Percentiles rank a stretch among this genome's conserved stretches.
These are phyloP conservation scores for Eulemur coronatus DNA, from an alignment of 2,797 vertebrate species.

Conservation along the genomic window DNA sequence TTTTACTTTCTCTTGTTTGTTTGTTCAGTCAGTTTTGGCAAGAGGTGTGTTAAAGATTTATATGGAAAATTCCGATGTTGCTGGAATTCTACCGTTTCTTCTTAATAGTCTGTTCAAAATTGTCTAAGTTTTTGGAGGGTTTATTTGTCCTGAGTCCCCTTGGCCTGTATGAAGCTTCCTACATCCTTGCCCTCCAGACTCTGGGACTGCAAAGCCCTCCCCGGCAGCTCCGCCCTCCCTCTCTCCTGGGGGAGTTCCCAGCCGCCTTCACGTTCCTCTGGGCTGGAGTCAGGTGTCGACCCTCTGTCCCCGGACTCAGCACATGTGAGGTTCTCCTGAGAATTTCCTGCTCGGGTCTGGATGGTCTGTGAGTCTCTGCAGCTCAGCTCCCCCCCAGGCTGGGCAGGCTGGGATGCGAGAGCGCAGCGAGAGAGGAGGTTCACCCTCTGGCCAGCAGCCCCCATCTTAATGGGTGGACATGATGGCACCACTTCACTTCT, in stretches of 20 bases:
- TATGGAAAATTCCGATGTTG: not conserved
- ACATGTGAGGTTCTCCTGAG: fast-evolving
- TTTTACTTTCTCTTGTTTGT: not conserved
- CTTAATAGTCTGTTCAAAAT: not conserved
- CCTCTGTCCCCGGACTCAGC: not conserved
- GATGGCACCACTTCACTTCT: not conserved
- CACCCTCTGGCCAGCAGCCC: not conserved
- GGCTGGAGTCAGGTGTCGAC: not conserved
- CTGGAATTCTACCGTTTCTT: not conserved
- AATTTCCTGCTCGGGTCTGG: not conserved
- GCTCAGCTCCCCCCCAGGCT: fast-evolving
- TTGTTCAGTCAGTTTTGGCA: not conserved
- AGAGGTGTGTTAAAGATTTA: not conserved
- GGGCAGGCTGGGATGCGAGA: fast-evolving
- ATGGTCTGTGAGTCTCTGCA: not conserved
- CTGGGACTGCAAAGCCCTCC: not conserved
- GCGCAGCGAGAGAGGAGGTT: not conserved
- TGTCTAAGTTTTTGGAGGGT: not conserved
- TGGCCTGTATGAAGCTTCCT: fast-evolving
- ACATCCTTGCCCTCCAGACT: not conserved
- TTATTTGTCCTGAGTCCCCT: not conserved
- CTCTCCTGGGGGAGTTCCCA: fast-evolving
- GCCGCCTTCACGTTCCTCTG: fast-evolving
- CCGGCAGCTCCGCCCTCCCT: no score
- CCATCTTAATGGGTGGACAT: not conserved